Evolutionary conservation across 2,113 vertebrate genomes (phyloP), one percentile per base, ranked within the genome.

Genomic region (Bujurquina vittata): DNA sequence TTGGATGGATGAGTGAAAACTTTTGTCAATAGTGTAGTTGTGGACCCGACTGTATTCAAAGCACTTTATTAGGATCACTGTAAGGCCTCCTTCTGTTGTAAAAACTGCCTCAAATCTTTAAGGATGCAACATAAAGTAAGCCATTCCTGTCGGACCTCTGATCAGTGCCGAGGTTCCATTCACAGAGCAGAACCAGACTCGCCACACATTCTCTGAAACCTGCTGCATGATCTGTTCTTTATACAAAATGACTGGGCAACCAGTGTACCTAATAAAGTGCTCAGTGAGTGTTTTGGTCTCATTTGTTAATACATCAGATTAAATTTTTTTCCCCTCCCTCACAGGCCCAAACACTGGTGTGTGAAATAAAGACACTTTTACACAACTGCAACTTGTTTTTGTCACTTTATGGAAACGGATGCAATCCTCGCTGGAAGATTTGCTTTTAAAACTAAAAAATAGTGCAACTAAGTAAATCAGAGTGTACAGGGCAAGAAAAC

Each of bases 341-440:
- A 0, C 22, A 91, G 87, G 90, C 61, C 77, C 72, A 2, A 33
- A 35, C 49, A 56, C 7, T 73, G 75, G 46, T 0, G 7, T 22
- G 14, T 2, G 0, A 69, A 93, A 93, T 92, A 90, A 94, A 90
- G 40, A 61, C 40, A 43, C 2, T 74, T 74, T 49, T 7, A 79
- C 37, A 65, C 31, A 74, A 18, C 18, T 78, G 0, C 33, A 37
- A 49, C 2, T 11, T 26, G 23, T 62, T 72, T 79, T 74, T 23
- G 65, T 52, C 1, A 4, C 77, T 90, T 81, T 33, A 59, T 89
- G 26, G 4, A 83, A 91, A 81, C 2, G 0, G 5, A 26, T 46
- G 54, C 55, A 35, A 2, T 2, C 6, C 5, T 43, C 17, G 4
- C 8, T 6, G 14, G 7, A 59, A 74, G 31, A 62, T 85, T 60